phyloP scores from a whole-genome alignment of 1,140 invertebrate species.

The Calliopsis andreniformis region DNA sequence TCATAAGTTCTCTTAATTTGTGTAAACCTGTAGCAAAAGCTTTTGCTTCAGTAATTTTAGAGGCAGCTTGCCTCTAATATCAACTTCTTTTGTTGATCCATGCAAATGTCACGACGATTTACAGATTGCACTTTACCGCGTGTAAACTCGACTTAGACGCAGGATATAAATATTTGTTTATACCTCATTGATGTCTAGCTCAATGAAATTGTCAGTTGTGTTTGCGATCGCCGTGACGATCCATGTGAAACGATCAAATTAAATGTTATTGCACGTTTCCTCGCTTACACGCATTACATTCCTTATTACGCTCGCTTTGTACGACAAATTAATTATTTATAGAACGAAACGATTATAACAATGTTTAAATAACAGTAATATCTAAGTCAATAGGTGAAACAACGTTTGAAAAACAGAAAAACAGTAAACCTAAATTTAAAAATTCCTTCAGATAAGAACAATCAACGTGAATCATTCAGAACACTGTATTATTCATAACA shows the following conservation, averaged over 20 bases:
- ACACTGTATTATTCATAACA: neutral
- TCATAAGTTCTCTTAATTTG: too few species aligned
- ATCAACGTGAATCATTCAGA: neutral
- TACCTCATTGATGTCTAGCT: slow-evolving; percentile 20
- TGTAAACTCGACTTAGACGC: slow-evolving; percentile 52
- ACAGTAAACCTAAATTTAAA: neutral
- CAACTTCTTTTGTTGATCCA: neutral
- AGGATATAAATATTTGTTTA: slow-evolving; percentile 34
- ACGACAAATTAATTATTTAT: neutral
- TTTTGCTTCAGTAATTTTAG: neutral
- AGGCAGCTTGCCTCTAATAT: too few species aligned
- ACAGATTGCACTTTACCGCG: neutral
- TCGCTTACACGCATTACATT: neutral
- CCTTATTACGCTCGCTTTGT: neutral
- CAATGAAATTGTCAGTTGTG: slow-evolving; percentile 3
- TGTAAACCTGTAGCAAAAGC: neutral
- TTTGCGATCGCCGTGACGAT: slow-evolving; percentile 50
- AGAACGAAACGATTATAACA: slow-evolving; percentile 1
- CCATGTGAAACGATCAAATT: neutral
- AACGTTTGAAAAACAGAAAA: neutral
- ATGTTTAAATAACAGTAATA: slow-evolving; percentile 19
- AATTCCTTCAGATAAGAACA: neutral
- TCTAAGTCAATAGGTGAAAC: neutral
- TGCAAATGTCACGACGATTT: neutral
- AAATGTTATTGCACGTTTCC: slow-evolving; percentile 34